These are phyloP conservation scores for Meteorus sp. DNA, from an alignment of 1,140 invertebrate genomes.

Conservation along the genomic window DNA sequence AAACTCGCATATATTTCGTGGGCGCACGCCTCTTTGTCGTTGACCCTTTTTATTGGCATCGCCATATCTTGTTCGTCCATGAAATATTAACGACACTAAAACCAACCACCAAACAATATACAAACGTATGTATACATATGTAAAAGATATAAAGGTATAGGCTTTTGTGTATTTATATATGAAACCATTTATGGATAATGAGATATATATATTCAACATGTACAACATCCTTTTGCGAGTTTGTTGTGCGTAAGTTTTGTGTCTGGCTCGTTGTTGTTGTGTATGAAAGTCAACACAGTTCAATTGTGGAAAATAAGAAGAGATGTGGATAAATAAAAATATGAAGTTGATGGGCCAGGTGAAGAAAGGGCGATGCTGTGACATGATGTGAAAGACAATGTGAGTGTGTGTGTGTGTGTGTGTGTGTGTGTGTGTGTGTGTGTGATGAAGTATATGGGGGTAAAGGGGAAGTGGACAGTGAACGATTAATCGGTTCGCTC, in stretches of 20 bases:
- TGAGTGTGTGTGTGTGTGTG: background rate
- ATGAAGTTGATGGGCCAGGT: too few species aligned
- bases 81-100: conserved; percentile 26
- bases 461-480: background rate
- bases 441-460: background rate
- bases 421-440: background rate
- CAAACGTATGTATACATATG: background rate
- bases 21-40: conserved; percentile 19
- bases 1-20: conserved; percentile 15
- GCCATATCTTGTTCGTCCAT: conserved; percentile 16
- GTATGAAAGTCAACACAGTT: background rate
- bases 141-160: background rate
- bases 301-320: background rate
- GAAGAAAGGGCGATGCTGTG: too few species aligned
- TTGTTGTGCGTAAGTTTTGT: background rate
- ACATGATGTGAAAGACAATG: too few species aligned
- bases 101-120: background rate
- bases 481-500: conserved; percentile 16
- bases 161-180: background rate
- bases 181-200: background rate
- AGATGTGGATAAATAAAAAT: too few species aligned
- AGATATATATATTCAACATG: background rate
- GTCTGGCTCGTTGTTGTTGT: background rate
- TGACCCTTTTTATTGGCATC: conserved; percentile 12
- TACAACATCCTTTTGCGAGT: background rate